Evolutionary conservation across 2,113 vertebrate species (phyloP).

Genomic region (Barnardius zonarius): DNA sequence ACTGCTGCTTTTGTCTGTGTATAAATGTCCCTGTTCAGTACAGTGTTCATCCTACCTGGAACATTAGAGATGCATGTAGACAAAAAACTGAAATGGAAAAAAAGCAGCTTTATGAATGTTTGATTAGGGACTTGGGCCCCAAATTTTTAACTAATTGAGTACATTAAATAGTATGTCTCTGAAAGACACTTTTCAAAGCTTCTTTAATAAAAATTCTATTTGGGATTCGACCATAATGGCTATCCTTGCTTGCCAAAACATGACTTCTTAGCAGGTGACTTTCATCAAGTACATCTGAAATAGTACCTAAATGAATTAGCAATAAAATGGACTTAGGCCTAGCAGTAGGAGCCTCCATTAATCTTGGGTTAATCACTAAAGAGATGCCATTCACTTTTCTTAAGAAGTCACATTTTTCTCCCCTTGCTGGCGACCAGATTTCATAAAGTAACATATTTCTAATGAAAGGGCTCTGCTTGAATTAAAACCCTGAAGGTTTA

Average conservation of each 20-base stretch:
- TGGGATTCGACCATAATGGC: slow-evolving; percentile 92
- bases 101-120: slow-evolving; percentile 12
- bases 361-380: slow-evolving; percentile 98
- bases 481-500: slow-evolving; percentile 90
- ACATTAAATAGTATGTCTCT: slow-evolving; percentile 75
- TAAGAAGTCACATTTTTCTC: slow-evolving; percentile 98
- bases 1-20: slow-evolving; percentile 48
- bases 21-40: slow-evolving; percentile 16
- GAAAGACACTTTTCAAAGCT: slow-evolving; percentile 82
- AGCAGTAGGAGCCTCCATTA: slow-evolving; percentile 97
- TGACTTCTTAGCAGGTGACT: slow-evolving; percentile 96
- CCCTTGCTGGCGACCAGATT: slow-evolving; percentile 92
- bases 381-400: slow-evolving; percentile 99
- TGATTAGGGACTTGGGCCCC: slow-evolving; percentile 52
- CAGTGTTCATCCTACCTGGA: slow-evolving; percentile 62
- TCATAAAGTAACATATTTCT: slow-evolving; percentile 97
- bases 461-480: slow-evolving; percentile 99
- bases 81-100: background rate
- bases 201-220: slow-evolving; percentile 85
- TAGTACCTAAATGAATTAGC: slow-evolving; percentile 99
- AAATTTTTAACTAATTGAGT: slow-evolving; percentile 78
- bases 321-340: slow-evolving; percentile 97
- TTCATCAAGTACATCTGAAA: slow-evolving; percentile 94
- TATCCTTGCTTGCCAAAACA: slow-evolving; percentile 93
- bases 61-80: slow-evolving; percentile 21